Base-by-base conservation (phyloP, 2,888 invertebrate genomes). In the Drosophila mercatorum region DNA sequence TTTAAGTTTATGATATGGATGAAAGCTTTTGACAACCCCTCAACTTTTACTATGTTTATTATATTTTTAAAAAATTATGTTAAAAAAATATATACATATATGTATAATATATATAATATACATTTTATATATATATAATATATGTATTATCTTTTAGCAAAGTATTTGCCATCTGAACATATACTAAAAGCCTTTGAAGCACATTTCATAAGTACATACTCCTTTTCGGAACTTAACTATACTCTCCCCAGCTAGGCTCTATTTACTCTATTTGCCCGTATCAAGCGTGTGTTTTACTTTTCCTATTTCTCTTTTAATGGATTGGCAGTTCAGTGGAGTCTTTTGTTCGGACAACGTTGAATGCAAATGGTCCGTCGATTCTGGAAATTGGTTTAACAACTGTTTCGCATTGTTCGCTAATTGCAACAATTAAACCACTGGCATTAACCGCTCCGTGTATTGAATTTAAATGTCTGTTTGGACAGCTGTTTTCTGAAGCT, bases 321-420 rank as follows among this genome's bases (percentile, higher is more conserved):
- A 51, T 52, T 63, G 46, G 17, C 62, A 63, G 8, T 41, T 36
- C 14, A 40, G 8, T 14, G 34, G 17, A 38, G 64, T 76, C 61
- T 76, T 67, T 69, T 68, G 56, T 70, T 53, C 31, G 46, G 40
- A 41, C 59, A 60, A 49, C 34, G 14, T 51, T 17, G 60, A 55
- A 57, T 14, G 66, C 59, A 76, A 76, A 68, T 76, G 76, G 69
- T 67, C 61, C 40, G 44, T 51, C 59, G 72, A 70, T 77, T 81
- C 69, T 74, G 67, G 28, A 65, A 75, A 69, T 73, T 78, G 76
- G 73, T 77, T 67, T 59, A 64, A 70, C 79, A 79, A 77, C 83
- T 83, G 83, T 83, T 83, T 83, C 65, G 46, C 68, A 70, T 79
- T 79, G 64, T 72, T 70, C 61, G 82, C 67, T 80, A 77, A 81